Percentiles rank a stretch among this genome's conserved stretches.
Conservation (phyloP, 2,797 vertebrate species). For the Ptychadena robeensis region DNA sequence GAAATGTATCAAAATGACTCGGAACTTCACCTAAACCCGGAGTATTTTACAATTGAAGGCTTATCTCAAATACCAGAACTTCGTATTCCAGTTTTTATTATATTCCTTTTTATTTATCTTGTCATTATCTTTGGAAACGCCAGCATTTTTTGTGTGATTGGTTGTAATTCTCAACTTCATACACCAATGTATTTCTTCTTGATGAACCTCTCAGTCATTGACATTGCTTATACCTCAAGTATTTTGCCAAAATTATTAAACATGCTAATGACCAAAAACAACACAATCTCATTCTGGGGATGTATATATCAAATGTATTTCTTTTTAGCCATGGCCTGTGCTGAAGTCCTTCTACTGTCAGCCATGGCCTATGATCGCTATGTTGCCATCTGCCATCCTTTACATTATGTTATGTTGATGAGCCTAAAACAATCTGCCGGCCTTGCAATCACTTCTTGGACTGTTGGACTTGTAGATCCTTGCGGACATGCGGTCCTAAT, state of each 20-base stretch:
- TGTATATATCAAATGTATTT: conserved; percentile 68
- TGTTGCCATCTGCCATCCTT: conserved; percentile 63
- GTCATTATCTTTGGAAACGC: conserved; percentile 60
- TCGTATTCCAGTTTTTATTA: conserved; percentile 5
- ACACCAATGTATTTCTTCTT: conserved; percentile 67
- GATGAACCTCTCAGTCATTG: conserved; percentile 62
- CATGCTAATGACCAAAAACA: conserved; percentile 61
- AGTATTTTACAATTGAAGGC: conserved; percentile 11
- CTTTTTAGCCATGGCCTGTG: conserved; percentile 63
- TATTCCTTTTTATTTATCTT: conserved; percentile 62
- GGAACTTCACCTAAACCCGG: background rate
- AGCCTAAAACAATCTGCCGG: conserved; percentile 52
- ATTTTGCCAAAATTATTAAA: conserved; percentile 67
- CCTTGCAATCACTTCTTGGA: conserved; percentile 60
- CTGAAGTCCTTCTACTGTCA: conserved; percentile 65
- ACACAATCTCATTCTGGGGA: conserved; percentile 63
- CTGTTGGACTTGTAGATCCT: conserved; percentile 55
- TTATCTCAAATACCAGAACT: conserved; percentile 34
- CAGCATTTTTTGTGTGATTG: conserved; percentile 58
- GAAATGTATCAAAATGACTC: conserved; percentile 2
- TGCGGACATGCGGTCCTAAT: conserved; percentile 8
- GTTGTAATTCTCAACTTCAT: conserved; percentile 42
- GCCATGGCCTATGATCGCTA: conserved; percentile 65
- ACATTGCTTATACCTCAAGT: conserved; percentile 40
- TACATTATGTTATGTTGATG: conserved; percentile 62